Conservation (phyloP, 1,140 invertebrate species). For the Rhagoletis pomonella region DNA sequence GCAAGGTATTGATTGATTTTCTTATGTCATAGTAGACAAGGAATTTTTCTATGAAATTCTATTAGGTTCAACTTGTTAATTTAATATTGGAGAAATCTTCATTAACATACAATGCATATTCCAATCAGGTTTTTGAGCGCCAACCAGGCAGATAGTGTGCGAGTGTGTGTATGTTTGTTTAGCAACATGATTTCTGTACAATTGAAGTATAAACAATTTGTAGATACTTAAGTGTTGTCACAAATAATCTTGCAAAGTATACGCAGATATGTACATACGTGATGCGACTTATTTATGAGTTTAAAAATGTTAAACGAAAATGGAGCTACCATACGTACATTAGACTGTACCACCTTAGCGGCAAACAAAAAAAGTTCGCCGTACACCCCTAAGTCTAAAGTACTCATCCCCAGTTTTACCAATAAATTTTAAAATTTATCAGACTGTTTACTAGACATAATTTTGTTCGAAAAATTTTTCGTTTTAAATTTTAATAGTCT, state of each 20-base stretch:
- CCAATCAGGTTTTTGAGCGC: constrained; percentile 3
- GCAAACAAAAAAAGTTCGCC: too few species aligned
- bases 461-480: too few species aligned
- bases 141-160: background rate
- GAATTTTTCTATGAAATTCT: background rate
- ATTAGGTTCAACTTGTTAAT: background rate
- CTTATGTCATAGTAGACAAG: too few species aligned
- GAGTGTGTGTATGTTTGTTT: background rate
- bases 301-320: constrained; percentile 11
- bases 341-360: too few species aligned
- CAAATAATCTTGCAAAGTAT: background rate
- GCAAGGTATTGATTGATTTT: too few species aligned
- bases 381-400: too few species aligned
- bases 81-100: constrained; percentile 9
- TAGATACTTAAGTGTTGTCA: background rate
- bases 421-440: too few species aligned
- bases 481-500: too few species aligned
- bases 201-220: background rate
- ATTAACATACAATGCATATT: background rate
- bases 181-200: background rate
- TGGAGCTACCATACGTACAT: background rate
- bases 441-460: too few species aligned
- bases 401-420: too few species aligned
- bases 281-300: background rate
- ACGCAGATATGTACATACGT: background rate